Conservation (phyloP, 2,113 vertebrate genomes). For the Bujurquina vittata region DNA sequence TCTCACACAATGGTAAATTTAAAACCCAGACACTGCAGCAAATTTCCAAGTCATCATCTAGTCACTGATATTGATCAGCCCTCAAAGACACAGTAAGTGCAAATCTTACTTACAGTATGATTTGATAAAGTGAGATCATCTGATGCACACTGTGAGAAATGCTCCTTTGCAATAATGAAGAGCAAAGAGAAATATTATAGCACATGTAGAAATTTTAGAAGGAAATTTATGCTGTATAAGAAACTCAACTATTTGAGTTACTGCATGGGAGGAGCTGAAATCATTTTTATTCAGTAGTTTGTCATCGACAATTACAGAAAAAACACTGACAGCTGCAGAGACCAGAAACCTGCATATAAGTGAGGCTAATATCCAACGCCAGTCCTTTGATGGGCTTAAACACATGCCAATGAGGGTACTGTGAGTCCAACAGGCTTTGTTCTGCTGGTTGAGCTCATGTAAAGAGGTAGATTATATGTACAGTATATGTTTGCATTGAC, state of each 20-base stretch:
- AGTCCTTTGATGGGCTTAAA: not conserved
- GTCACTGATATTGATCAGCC: slow-evolving; percentile 14
- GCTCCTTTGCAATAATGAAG: not conserved
- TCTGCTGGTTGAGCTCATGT: too few relatives aligned
- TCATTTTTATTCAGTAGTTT: not conserved
- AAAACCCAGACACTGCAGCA: not conserved
- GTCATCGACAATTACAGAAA: not conserved
- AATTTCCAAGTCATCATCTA: slow-evolving; percentile 9
- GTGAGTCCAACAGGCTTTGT: not conserved
- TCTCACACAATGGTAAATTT: not conserved
- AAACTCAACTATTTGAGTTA: not conserved
- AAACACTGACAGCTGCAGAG: too few relatives aligned
- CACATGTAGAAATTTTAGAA: too few relatives aligned
- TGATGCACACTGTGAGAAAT: not conserved
- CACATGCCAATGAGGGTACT: not conserved
- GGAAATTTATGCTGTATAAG: not conserved
- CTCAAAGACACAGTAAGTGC: not conserved
- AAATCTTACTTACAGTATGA: not conserved
- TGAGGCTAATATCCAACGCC: not conserved
- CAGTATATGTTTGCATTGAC: too few relatives aligned
- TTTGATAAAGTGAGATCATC: not conserved
- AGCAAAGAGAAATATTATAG: not conserved
- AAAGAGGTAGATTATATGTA: too few relatives aligned
- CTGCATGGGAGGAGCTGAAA: not conserved
- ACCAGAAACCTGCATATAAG: not conserved